A percentile compares a stretch with the other conserved stretches of the same genome.
phyloP scores from a whole-genome alignment of 1,140 invertebrate species.

The Drosophila busckii region DNA sequence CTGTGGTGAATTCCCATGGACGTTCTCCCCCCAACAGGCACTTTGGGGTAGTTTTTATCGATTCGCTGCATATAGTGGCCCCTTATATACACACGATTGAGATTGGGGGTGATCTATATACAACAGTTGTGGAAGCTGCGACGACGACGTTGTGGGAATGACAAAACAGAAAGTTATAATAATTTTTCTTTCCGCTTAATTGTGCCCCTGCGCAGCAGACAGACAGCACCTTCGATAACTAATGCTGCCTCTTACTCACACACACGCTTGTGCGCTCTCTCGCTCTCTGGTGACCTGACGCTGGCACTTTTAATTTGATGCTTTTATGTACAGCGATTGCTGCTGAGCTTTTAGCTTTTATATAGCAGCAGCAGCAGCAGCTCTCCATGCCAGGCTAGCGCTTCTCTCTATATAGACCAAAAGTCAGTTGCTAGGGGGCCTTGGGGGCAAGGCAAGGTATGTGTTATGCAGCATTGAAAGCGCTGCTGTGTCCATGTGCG shows the following conservation, averaged over 20 bases:
- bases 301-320: constrained; percentile 73
- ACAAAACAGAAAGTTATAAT: constrained; percentile 78
- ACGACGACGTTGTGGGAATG: constrained; percentile 39
- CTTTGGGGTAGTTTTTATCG: constrained; percentile 64
- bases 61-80: constrained; percentile 39
- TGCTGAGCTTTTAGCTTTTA: no score
- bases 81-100: constrained; percentile 18
- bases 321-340: constrained; percentile 59
- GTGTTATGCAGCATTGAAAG: constrained; percentile 16
- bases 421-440: constrained; percentile 1
- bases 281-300: constrained; percentile 38
- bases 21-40: background rate
- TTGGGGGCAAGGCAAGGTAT: no score
- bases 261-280: background rate
- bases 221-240: constrained; percentile 45
- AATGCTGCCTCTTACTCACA: constrained; percentile 1
- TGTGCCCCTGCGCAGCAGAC: constrained; percentile 60
- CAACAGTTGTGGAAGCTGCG: background rate
- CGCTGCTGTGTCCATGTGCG: constrained; percentile 43
- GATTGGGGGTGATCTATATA: no score
- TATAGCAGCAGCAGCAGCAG: no score
- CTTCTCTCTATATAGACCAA: constrained; percentile 11
- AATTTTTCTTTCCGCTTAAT: constrained; percentile 78
- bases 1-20: constrained; percentile 36
- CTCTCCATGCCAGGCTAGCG: no score